Evolutionary conservation across 2,888 invertebrate species (phyloP).

Genomic region (Glyphotaelius pellucidus): DNA sequence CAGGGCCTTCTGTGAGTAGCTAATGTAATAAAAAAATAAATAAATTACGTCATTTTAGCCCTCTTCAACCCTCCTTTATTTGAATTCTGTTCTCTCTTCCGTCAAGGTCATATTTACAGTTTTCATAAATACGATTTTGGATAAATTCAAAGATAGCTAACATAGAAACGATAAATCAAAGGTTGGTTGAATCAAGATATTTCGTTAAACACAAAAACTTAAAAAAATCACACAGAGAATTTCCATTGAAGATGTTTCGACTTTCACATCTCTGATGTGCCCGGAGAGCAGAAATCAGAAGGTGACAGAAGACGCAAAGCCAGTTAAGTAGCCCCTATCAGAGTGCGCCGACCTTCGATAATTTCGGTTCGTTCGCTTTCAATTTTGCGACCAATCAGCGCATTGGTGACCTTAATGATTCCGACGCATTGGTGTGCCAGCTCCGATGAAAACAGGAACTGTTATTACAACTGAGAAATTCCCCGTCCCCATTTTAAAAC

Average conservation of each 20-base stretch:
- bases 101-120: too few relatives aligned
- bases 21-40: too few relatives aligned
- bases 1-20: too few relatives aligned
- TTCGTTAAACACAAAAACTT: too few relatives aligned
- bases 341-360: constrained; percentile 2
- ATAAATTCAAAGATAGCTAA: too few relatives aligned
- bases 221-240: not conserved
- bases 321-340: not conserved
- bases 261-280: not conserved
- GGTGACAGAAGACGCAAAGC: not conserved
- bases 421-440: not conserved
- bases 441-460: not conserved
- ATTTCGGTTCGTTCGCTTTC: constrained; percentile 2
- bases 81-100: too few relatives aligned
- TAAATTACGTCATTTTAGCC: too few relatives aligned
- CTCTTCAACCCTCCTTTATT: too few relatives aligned
- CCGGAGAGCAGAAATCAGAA: not conserved
- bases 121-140: too few relatives aligned
- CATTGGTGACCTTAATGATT: not conserved
- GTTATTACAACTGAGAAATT: not conserved
- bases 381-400: constrained; percentile 2
- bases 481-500: not conserved
- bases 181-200: too few relatives aligned
- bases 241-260: not conserved
- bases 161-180: too few relatives aligned